Base-by-base conservation (phyloP, 2,113 vertebrate species). In the Anas platyrhynchos region DNA sequence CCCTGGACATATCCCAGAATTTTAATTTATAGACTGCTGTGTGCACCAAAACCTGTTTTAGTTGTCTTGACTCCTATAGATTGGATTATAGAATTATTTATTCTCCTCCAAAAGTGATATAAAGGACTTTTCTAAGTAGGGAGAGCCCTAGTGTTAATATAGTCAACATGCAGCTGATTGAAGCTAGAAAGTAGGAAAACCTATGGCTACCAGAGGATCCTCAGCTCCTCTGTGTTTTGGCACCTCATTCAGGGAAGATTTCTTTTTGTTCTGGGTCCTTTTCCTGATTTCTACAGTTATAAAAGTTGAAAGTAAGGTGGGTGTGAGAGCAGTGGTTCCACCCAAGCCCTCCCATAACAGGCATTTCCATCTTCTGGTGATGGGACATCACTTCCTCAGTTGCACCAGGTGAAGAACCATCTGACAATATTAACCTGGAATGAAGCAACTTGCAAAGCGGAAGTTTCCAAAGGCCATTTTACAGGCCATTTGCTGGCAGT, bases 341-440 rank as follows among this genome's bases (percentile, higher is more conserved):
- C 41, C 17, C 6, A 88, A 74, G 9, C 12, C 66, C 16, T 66
- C 32, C 26, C 27, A 26, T 34, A 62, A 54, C 4, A 66, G 9
- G 4, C 0, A 0, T 86, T 89, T 69, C 18, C 46, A 26, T 25
- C n/a, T 82, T 44, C 61, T 48, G 5, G 4, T 31, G 27, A 16
- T 1, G 0, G 27, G 22, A 56, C 7, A 26, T 4, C 7, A 21
- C n/a, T 77, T 61, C 23, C 27, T 48, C 20, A n/a, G 4, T 26
- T 83, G 32, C 23, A 67, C 8, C n/a, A 59, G 8, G 20, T 31
- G n/a, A 65, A 10, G 8, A 7, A 55, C 18, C 7, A 36, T 21
- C 26, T 75, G 55, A 66, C 3, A 26, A 4, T 18, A 66, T 29
- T 34, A 32, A 48, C 15, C 4, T 79, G 46, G 31, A 59, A 88